phyloP scores from a whole-genome alignment of 2,888 invertebrate genomes.

The Nephrotoma flavescens region DNA sequence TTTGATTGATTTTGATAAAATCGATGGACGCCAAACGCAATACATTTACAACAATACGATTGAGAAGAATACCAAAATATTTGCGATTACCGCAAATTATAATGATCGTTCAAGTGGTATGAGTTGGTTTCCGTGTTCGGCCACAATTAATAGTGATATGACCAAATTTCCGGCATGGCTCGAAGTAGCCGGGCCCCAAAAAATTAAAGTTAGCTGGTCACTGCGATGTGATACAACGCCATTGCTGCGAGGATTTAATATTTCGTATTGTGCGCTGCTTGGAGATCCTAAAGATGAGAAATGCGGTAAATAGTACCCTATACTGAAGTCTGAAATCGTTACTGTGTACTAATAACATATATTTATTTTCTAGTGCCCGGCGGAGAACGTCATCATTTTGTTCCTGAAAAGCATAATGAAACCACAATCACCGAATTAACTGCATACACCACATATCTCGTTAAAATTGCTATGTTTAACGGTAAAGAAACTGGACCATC shows the following conservation, averaged over 20 bases:
- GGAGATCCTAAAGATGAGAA: background rate
- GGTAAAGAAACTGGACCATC: slow-evolving; percentile 33
- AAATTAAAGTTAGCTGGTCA: slow-evolving; percentile 48
- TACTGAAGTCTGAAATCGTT: too few species aligned
- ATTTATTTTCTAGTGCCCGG: background rate
- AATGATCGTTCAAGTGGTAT: slow-evolving; percentile 53
- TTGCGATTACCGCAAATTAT: slow-evolving; percentile 62
- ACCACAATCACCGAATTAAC: slow-evolving; percentile 34
- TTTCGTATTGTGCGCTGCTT: slow-evolving; percentile 48
- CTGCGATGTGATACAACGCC: slow-evolving; percentile 56
- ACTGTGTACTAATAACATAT: background rate
- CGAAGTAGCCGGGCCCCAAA: slow-evolving; percentile 33
- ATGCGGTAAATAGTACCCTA: background rate
- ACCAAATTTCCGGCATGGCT: slow-evolving; percentile 41
- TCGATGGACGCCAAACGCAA: background rate
- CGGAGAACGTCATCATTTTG: background rate
- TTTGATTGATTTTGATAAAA: slow-evolving; percentile 6
- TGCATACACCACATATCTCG: slow-evolving; percentile 55
- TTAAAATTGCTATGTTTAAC: slow-evolving; percentile 44
- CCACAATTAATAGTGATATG: slow-evolving; percentile 18
- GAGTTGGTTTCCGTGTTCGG: slow-evolving; percentile 55
- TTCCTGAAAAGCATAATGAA: background rate
- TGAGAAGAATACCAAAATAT: slow-evolving; percentile 20
- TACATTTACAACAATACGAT: slow-evolving; percentile 39
- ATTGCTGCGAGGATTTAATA: slow-evolving; percentile 48